Evolutionary conservation across 2,113 vertebrate genomes (phyloP).

Genomic region (Larimichthys crocea): DNA sequence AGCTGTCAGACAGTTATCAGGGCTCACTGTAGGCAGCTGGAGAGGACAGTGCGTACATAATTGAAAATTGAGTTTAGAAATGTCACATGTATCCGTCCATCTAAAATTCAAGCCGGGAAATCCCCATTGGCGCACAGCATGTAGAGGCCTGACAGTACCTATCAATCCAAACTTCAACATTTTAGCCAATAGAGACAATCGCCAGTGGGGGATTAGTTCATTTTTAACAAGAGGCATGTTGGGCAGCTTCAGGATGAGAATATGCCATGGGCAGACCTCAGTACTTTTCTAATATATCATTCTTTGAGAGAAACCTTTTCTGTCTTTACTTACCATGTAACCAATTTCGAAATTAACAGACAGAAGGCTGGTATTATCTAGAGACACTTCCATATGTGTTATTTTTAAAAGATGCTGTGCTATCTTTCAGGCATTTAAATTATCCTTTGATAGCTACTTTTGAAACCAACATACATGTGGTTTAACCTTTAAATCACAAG

Average conservation of each 20-base stretch:
- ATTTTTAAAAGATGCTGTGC: slow-evolving; percentile 17
- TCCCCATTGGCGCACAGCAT: slow-evolving; percentile 56
- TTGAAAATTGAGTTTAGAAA: slow-evolving; percentile 77
- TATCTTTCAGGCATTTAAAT: slow-evolving; percentile 8
- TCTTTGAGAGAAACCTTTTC: slow-evolving; percentile 20
- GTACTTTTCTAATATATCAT: slow-evolving; percentile 31
- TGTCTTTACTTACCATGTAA: slow-evolving; percentile 13
- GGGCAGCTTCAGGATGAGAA: slow-evolving; percentile 32
- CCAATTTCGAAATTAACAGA: neutral
- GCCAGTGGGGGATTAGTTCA: slow-evolving; percentile 53
- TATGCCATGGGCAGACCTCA: slow-evolving; percentile 16
- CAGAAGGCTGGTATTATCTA: slow-evolving; percentile 8
- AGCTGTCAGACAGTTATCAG: slow-evolving; percentile 73
- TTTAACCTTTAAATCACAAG: slow-evolving; percentile 54
- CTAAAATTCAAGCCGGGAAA: slow-evolving; percentile 64
- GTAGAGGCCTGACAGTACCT: slow-evolving; percentile 54
- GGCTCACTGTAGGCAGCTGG: slow-evolving; percentile 67
- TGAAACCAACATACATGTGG: slow-evolving; percentile 31
- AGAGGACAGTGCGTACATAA: slow-evolving; percentile 64
- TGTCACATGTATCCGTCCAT: slow-evolving; percentile 74
- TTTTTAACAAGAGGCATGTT: slow-evolving; percentile 68
- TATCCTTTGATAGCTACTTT: slow-evolving; percentile 42
- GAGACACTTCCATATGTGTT: slow-evolving; percentile 15
- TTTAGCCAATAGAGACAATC: slow-evolving; percentile 65
- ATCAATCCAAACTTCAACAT: slow-evolving; percentile 68